phyloP scores from a whole-genome alignment of 2,888 invertebrate species.

The Ectemnius continuus region DNA sequence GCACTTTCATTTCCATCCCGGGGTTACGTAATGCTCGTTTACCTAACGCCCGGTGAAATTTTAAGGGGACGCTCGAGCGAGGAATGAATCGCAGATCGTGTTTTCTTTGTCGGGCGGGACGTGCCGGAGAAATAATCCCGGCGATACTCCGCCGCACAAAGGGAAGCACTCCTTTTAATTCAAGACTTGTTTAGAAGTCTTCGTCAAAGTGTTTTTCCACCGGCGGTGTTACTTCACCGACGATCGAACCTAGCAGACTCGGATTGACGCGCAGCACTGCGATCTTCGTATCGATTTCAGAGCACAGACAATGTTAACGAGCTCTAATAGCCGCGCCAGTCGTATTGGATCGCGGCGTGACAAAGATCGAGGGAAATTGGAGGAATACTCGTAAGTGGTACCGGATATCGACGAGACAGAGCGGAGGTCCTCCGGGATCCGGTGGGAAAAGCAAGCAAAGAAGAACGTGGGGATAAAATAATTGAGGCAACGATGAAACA shows the following conservation, averaged over 20 bases:
- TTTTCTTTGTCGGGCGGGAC: neutral
- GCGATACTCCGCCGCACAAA: too few species aligned
- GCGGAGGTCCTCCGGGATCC: conserved; percentile 16
- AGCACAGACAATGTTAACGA: too few species aligned
- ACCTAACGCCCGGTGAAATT: conserved; percentile 23
- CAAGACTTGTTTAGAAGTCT: too few species aligned
- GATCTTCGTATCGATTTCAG: too few species aligned
- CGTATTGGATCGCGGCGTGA: neutral
- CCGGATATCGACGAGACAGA: conserved; percentile 53
- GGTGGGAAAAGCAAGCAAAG: conserved; percentile 41
- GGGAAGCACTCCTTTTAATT: too few species aligned
- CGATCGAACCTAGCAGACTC: too few species aligned
- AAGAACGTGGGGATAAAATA: conserved; percentile 63
- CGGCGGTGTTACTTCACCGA: too few species aligned
- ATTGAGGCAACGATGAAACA: conserved; percentile 65
- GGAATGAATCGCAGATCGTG: neutral
- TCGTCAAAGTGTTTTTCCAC: too few species aligned
- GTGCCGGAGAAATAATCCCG: neutral
- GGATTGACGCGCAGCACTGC: too few species aligned
- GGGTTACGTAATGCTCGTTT: conserved; percentile 35
- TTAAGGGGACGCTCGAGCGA: conserved; percentile 16
- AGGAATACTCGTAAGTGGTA: conserved; percentile 48
- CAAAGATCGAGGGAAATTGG: conserved; percentile 6
- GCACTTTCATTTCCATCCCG: conserved; percentile 35
- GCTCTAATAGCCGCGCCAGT: neutral